Percentiles rank a stretch among this genome's conserved stretches.
Evolutionary conservation across 1,140 invertebrate species (phyloP).

Genomic region (Ylistrum balloti): DNA sequence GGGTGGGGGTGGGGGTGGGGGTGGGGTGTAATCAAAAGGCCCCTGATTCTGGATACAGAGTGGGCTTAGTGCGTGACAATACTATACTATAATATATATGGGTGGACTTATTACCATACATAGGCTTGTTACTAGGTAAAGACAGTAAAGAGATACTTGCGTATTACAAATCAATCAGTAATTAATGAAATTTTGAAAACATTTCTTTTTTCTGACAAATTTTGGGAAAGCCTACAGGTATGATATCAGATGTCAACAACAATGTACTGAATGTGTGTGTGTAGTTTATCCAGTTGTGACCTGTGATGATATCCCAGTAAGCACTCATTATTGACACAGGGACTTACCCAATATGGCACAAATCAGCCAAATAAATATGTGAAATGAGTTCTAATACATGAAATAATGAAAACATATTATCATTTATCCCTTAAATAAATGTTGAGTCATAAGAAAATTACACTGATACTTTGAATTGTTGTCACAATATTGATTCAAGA

Average conservation of each 20-base stretch:
- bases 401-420: conserved; percentile 31
- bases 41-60: too few species aligned
- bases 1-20: too few species aligned
- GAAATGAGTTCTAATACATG: neutral
- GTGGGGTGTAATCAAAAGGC: too few species aligned
- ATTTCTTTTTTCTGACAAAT: neutral
- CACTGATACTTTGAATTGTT: neutral
- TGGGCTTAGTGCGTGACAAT: too few species aligned
- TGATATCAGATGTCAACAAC: conserved; percentile 2
- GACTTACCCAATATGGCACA: conserved; percentile 33
- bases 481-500: neutral
- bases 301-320: neutral
- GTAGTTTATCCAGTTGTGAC: neutral
- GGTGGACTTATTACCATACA: too few species aligned
- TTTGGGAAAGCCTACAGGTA: neutral
- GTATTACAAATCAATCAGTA: too few species aligned
- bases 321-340: neutral
- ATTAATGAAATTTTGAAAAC: too few species aligned
- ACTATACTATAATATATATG: too few species aligned
- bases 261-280: neutral
- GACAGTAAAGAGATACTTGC: too few species aligned
- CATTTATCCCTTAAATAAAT: conserved; percentile 25
- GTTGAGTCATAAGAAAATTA: conserved; percentile 18
- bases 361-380: neutral
- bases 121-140: too few species aligned